Base-by-base conservation (phyloP, 2,888 invertebrate species). In the Phortica okadai region DNA sequence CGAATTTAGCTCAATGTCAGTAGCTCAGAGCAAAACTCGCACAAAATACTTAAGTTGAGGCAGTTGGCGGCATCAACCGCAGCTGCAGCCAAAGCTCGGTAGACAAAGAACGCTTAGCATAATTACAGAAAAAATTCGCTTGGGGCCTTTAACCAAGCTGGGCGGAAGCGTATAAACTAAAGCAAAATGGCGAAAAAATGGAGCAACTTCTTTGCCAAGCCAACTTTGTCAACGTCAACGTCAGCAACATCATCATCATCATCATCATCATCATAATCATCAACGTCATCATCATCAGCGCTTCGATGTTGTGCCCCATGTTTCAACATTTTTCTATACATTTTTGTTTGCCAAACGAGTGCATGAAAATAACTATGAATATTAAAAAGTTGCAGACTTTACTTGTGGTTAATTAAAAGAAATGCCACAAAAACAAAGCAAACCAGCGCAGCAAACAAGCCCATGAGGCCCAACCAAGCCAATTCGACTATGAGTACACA, bases 351-450 rank as follows among this genome's bases (percentile, higher is more conserved):
- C 70, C 54, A 33, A 72, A 56, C 64, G 25, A 21, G 74, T 59
- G 62, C 74, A 72, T 59, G 69, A 56, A 75, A 75, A 54, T 75
- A 33, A 56, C 14, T 62, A 75, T 75, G 75, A 75, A 70, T 70
- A 72, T 75, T 75, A 75, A 75, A 75, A 75, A 75, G 54, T 74
- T 66, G 64, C 74, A 64, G 33, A 33, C 33, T 33, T 56, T 56
- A 14, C 11, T 54, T 62, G 72, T 59, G 75, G 75, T 75, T 75
- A 75, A 75, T 75, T 75, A 75, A 64, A 62, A 75, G 72, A 62
- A 33, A 42, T 33, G 50, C 62, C 5, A 42, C 62, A 74, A 67
- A 67, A 25, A 56, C 73, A 73, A 73, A 11, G 10, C 59, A 41
- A 33, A 62, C 59, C 66, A 66, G 59, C 62, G 33, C 72, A 10